Conservation (phyloP, 2,888 invertebrate species). For the Drosophila kanekoi region DNA sequence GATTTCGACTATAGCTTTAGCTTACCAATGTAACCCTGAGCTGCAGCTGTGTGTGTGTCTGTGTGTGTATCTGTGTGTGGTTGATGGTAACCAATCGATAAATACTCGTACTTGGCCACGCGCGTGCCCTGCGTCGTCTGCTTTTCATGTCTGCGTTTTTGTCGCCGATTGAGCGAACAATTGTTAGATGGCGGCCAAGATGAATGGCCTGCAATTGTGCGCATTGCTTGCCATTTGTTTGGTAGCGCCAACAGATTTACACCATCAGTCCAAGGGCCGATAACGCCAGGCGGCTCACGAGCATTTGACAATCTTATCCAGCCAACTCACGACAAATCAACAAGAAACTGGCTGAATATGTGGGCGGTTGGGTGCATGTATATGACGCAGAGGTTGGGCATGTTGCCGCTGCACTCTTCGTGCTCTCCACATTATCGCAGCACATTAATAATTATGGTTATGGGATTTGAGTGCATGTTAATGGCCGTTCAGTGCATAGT, state of each 20-base stretch:
- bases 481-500: constrained; percentile 65
- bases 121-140: constrained; percentile 9
- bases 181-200: constrained; percentile 67
- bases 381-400: background rate
- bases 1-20: constrained; percentile 28
- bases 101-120: constrained; percentile 34
- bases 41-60: background rate
- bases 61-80: constrained; percentile 4
- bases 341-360: background rate
- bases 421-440: constrained; percentile 32
- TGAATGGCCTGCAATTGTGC: constrained; percentile 78
- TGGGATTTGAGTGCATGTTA: constrained; percentile 71
- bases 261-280: constrained; percentile 33
- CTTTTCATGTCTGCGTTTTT: constrained; percentile 51
- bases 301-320: constrained; percentile 51
- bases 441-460: constrained; percentile 76
- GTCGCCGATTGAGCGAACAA: constrained; percentile 74
- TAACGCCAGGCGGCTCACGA: constrained; percentile 17
- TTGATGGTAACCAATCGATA: constrained; percentile 76
- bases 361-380: background rate
- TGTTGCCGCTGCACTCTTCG: background rate
- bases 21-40: constrained; percentile 7
- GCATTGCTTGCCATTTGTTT: constrained; percentile 73
- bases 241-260: constrained; percentile 50
- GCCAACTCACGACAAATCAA: constrained; percentile 24